A percentile compares a stretch with the other conserved stretches of the same genome.
phyloP scores from a whole-genome alignment of 2,888 invertebrate genomes.

The Parochlus steinenii region DNA sequence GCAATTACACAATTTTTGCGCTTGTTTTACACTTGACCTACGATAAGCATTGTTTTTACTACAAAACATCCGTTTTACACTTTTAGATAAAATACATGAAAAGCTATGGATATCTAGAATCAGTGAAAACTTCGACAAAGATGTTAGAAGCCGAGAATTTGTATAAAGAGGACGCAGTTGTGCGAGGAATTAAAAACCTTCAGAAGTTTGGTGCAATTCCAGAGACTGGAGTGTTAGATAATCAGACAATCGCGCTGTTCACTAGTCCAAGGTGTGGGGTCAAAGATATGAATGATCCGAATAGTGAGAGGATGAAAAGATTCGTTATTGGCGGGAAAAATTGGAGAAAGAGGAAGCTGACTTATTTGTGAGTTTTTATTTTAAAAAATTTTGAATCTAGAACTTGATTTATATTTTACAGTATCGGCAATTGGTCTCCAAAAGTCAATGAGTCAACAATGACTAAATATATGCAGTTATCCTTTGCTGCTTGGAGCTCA shows the following conservation, averaged over 20 bases:
- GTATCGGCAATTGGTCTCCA: conserved; percentile 51
- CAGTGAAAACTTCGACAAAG: conserved; percentile 81
- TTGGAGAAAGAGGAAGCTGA: conserved; percentile 50
- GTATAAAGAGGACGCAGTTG: conserved; percentile 43
- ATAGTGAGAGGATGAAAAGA: conserved; percentile 32
- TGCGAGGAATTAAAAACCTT: conserved; percentile 44
- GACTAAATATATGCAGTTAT: conserved; percentile 38
- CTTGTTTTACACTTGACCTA: too few relatives aligned
- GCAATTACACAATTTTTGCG: too few relatives aligned
- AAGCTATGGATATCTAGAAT: conserved; percentile 90
- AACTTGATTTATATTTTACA: conserved; percentile 22
- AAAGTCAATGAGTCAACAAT: conserved; percentile 39
- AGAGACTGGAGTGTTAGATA: conserved; percentile 49
- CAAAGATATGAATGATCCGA: conserved; percentile 38
- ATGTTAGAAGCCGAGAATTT: conserved; percentile 40
- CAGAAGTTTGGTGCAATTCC: conserved; percentile 55
- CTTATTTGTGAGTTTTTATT: conserved; percentile 42
- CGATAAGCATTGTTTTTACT: too few relatives aligned
- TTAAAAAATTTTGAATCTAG: neutral
- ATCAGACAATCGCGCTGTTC: conserved; percentile 47
- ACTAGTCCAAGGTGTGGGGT: conserved; percentile 51
- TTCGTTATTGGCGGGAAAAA: conserved; percentile 42
- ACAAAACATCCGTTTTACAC: too few relatives aligned
- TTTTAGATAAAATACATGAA: conserved; percentile 42
- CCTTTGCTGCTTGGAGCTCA: conserved; percentile 50